Conservation (phyloP, 2,888 invertebrate genomes). For the Synergus gifuensis region DNA sequence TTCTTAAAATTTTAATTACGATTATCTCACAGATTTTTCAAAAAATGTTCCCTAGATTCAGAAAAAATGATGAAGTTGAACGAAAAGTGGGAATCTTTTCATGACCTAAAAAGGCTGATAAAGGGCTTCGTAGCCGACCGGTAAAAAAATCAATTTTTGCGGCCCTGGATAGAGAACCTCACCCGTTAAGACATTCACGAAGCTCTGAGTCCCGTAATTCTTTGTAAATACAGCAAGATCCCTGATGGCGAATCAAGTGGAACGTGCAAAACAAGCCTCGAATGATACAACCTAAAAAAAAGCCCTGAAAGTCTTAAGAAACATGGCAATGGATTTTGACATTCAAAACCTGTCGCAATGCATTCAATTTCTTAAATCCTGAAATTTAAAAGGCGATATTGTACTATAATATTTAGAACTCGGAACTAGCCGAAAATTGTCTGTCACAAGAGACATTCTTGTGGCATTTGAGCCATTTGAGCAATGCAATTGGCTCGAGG, state of each 20-base stretch:
- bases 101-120: not conserved
- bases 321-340: not conserved
- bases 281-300: not conserved
- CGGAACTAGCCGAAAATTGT: not conserved
- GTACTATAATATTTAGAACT: not conserved
- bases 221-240: not conserved
- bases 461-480: not conserved
- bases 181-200: not conserved
- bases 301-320: not conserved
- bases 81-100: not conserved
- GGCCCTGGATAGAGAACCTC: slow-evolving; percentile 12
- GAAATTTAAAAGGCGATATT: not conserved
- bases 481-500: not conserved
- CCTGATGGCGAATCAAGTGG: not conserved
- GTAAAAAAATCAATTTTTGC: not conserved
- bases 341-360: slow-evolving; percentile 13
- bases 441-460: not conserved
- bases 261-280: slow-evolving; percentile 4
- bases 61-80: too few species aligned
- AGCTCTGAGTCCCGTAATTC: slow-evolving; percentile 3
- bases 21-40: too few species aligned
- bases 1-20: too few species aligned
- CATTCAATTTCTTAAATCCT: not conserved
- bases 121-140: not conserved
- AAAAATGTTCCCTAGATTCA: too few species aligned